Evolutionary conservation across 2,797 vertebrate species (phyloP).

Genomic region (Rhincodon typus): DNA sequence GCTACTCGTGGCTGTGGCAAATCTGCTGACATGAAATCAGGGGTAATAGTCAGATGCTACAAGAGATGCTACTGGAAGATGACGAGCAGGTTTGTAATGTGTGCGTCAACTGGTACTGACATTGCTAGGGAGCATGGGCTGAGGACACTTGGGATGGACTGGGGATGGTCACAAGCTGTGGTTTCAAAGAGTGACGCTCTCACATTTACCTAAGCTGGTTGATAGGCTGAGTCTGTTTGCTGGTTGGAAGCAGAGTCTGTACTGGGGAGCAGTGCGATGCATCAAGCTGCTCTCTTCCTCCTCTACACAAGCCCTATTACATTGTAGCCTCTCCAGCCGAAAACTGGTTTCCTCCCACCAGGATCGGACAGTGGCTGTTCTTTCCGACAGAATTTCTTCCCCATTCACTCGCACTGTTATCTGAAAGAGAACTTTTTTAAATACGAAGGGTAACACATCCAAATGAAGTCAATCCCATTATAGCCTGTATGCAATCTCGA

Average conservation of each 20-base stretch:
- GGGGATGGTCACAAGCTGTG: neutral
- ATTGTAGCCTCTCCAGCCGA: slow-evolving; percentile 75
- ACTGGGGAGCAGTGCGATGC: slow-evolving; percentile 64
- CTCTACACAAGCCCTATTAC: slow-evolving; percentile 62
- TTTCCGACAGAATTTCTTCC: slow-evolving; percentile 58
- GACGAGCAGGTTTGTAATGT: no score
- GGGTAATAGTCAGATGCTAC: no score
- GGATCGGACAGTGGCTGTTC: slow-evolving; percentile 63
- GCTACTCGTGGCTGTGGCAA: slow-evolving; percentile 62
- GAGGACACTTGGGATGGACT: no score
- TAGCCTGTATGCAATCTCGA: neutral
- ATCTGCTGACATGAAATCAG: neutral
- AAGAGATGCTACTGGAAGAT: no score
- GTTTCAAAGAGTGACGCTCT: neutral
- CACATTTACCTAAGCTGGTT: neutral
- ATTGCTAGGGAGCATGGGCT: no score
- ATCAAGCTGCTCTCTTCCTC: slow-evolving; percentile 70
- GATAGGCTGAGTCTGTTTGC: slow-evolving; percentile 44
- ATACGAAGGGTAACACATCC: neutral
- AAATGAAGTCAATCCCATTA: neutral
- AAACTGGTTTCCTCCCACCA: slow-evolving; percentile 86
- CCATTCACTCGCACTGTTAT: slow-evolving; percentile 63
- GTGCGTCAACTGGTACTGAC: neutral
- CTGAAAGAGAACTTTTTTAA: slow-evolving; percentile 48
- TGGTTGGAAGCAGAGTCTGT: slow-evolving; percentile 68